Percentiles rank a stretch among this genome's conserved stretches.
phyloP scores from a whole-genome alignment of 2,888 invertebrate species.

The Ametastegia equiseti region DNA sequence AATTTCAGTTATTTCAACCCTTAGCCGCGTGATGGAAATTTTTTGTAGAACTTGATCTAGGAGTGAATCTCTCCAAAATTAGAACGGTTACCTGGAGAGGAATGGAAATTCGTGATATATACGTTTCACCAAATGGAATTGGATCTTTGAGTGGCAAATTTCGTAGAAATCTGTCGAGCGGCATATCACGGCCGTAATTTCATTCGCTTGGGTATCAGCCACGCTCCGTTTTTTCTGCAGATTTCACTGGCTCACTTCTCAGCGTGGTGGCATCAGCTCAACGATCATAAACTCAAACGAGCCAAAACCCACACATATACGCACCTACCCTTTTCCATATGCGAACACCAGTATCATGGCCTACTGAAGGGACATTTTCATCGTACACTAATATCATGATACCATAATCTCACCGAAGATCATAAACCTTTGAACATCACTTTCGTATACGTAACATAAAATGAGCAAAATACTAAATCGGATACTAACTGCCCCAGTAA shows the following conservation, averaged over 20 bases:
- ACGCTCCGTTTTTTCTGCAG: background rate
- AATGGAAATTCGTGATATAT: constrained; percentile 31
- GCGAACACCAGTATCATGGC: constrained; percentile 2
- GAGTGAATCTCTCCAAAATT: constrained; percentile 12
- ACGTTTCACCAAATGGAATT: constrained; percentile 40
- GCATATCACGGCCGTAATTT: constrained; percentile 37
- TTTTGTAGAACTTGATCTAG: constrained; percentile 7
- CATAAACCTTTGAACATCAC: background rate
- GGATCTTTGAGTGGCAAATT: constrained; percentile 35
- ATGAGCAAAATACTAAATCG: background rate
- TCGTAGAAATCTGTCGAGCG: constrained; percentile 36
- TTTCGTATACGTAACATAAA: background rate
- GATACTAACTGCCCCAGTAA: background rate
- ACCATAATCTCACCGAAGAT: background rate
- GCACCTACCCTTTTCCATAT: background rate
- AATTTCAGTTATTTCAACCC: background rate
- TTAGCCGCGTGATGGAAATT: background rate
- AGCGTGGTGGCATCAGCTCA: background rate
- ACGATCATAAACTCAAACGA: constrained; percentile 19
- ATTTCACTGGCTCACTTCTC: constrained; percentile 14
- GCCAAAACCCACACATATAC: constrained; percentile 2
- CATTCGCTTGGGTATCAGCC: constrained; percentile 31
- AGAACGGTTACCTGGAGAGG: constrained; percentile 20
- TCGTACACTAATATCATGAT: background rate
- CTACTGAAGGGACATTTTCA: background rate